Conservation (phyloP, 2,797 vertebrate species). For the Aulostomus chinensis region DNA sequence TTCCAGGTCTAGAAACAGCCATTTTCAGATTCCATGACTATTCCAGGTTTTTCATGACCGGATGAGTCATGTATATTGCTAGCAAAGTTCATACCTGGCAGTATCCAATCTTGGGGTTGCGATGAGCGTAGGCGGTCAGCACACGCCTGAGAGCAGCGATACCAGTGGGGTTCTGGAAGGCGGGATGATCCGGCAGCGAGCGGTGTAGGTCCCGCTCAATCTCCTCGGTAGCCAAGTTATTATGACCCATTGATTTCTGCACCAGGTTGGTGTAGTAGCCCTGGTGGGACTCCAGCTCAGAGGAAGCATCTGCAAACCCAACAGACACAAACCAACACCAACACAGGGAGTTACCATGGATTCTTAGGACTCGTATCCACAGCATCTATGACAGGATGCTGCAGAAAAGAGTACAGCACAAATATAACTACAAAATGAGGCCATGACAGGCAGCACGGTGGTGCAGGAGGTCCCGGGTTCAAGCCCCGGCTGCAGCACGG, state of each 20-base stretch:
- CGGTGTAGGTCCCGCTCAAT: conserved; percentile 96
- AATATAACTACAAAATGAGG: no score
- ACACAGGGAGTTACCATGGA: no score
- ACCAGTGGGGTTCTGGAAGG: conserved; percentile 92
- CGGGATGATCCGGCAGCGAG: conserved; percentile 92
- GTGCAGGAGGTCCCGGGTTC: no score
- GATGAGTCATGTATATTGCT: not conserved
- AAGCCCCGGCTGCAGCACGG: no score
- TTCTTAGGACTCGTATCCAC: no score
- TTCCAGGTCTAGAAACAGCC: no score
- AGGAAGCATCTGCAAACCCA: conserved; percentile 70
- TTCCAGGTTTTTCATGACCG: no score
- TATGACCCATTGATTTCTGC: conserved; percentile 87
- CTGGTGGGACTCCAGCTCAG: conserved; percentile 83
- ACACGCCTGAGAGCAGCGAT: conserved; percentile 92
- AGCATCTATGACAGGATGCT: no score
- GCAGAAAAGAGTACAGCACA: no score
- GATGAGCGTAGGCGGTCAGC: conserved; percentile 91
- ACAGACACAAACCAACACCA: no score
- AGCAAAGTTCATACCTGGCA: conserved; percentile 84
- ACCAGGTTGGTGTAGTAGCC: conserved; percentile 88
- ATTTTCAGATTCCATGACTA: no score
- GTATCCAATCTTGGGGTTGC: conserved; percentile 96
- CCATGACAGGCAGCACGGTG: no score
- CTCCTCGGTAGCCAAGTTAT: conserved; percentile 90